Percentiles rank a stretch among this genome's conserved stretches.
Evolutionary conservation across 2,888 invertebrate genomes (phyloP).

Genomic region (Agonopterix subpropinquella): DNA sequence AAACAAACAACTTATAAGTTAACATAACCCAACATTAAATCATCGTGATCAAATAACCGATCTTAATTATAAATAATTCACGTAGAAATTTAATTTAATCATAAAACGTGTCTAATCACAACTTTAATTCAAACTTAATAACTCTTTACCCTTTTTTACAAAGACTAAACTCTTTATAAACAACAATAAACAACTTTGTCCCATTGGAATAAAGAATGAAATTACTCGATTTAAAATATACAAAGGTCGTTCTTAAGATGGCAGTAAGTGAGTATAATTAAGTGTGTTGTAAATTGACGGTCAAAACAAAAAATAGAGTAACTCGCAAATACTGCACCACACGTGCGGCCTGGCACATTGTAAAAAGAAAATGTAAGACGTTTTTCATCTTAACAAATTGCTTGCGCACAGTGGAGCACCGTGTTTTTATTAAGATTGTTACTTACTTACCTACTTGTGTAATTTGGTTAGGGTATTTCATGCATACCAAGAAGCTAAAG

Average conservation of each 20-base stretch:
- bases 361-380: not conserved
- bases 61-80: not conserved
- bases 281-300: not conserved
- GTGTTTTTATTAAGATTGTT: too few species aligned
- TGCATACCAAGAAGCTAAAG: too few species aligned
- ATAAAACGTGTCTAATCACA: not conserved
- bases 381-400: not conserved
- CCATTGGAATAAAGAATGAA: too few species aligned
- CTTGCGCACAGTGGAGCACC: too few species aligned
- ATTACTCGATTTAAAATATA: too few species aligned
- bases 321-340: conserved; percentile 1
- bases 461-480: too few species aligned
- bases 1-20: too few species aligned
- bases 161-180: not conserved
- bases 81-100: not conserved
- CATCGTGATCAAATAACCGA: not conserved
- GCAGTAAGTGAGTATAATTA: conserved; percentile 1
- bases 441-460: too few species aligned
- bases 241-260: too few species aligned
- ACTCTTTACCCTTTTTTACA: not conserved
- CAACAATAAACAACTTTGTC: not conserved
- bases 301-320: not conserved
- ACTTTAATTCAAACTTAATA: conserved; percentile 1
- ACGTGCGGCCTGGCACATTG: not conserved
- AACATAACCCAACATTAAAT: too few species aligned